These are phyloP conservation scores for Arctia plantaginis DNA, from an alignment of 2,888 invertebrate genomes.

Conservation along the genomic window DNA sequence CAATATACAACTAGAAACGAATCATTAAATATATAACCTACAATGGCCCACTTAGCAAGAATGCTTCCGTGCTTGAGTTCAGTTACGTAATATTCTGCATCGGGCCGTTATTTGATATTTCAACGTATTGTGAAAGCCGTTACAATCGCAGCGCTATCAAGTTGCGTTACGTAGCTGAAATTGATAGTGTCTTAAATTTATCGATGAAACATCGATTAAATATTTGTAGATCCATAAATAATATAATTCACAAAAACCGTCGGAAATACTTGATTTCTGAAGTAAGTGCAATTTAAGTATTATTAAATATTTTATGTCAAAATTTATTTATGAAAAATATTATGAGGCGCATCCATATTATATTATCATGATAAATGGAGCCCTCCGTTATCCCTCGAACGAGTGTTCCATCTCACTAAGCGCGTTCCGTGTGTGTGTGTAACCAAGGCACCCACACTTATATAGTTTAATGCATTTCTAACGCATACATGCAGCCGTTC, in stretches of 20 bases:
- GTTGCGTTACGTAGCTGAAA: constrained; percentile 39
- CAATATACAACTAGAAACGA: constrained; percentile 16
- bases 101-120: constrained; percentile 46
- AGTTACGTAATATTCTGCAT: constrained; percentile 36
- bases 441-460: constrained; percentile 49
- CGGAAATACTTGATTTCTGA: background rate
- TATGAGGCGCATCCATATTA: constrained; percentile 63
- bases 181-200: constrained; percentile 38
- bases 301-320: background rate
- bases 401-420: constrained; percentile 84
- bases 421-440: constrained; percentile 71
- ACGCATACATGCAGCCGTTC: constrained; percentile 52
- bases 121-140: constrained; percentile 43
- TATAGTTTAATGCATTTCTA: constrained; percentile 68
- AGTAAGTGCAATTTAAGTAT: no score
- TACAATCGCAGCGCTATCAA: constrained; percentile 37
- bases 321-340: constrained; percentile 8
- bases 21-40: constrained; percentile 38
- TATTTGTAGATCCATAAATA: background rate
- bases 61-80: constrained; percentile 38
- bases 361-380: constrained; percentile 73
- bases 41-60: constrained; percentile 40
- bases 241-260: background rate
- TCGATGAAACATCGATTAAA: constrained; percentile 22
- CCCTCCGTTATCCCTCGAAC: constrained; percentile 85